Base-by-base conservation (phyloP, 1,140 invertebrate species). In the Hetaerina americana region DNA sequence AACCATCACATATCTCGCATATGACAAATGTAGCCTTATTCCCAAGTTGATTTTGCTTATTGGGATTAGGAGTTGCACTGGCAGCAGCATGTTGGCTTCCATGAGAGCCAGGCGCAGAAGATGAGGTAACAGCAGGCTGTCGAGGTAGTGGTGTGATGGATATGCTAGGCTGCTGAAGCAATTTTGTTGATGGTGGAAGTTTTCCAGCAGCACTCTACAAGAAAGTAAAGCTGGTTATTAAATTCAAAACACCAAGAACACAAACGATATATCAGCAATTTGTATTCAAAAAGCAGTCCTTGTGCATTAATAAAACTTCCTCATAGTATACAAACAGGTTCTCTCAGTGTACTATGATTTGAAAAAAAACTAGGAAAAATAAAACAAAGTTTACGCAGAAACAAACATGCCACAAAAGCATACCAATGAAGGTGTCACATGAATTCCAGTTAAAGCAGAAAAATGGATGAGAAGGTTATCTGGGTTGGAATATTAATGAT, bases 1-100 rank as follows among this genome's bases (percentile, higher is more conserved):
- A 96, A 57, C 93, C 93, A 81, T 96, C 94, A 81, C 94, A 96
- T 75, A 96, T 96, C 84, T 96, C 94, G 81, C 94, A 96, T 75
- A 96, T 94, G 74, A 96, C 93, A 81, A 95, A 95, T 22, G 90
- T 89, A 75, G 88, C 88, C 81, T 94, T 94, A 31, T 82, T 82
- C 73, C 81, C 80, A 70, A 77, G 18, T 73, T 74, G 75, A 12
- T 68, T 72, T 26, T 71, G 74, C 70, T 57, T 40, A 27, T 26
- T 73, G 12, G 72, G 74, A 71, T 18, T 78, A 80, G 57, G 81
- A 79, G 27, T 80, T 82, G 78, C 82, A 78, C 74, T 82, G 79
- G 27, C 71, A 40, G 73, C 71, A 76, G 75, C 78, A 77, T 49
- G 81, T 82, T 71, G 81, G 81, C 76, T 84, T 86, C 0, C 79